Percentiles rank a stretch among this genome's conserved stretches.
Conservation (phyloP, 2,888 invertebrate genomes). For the Amphipoea oculea region DNA sequence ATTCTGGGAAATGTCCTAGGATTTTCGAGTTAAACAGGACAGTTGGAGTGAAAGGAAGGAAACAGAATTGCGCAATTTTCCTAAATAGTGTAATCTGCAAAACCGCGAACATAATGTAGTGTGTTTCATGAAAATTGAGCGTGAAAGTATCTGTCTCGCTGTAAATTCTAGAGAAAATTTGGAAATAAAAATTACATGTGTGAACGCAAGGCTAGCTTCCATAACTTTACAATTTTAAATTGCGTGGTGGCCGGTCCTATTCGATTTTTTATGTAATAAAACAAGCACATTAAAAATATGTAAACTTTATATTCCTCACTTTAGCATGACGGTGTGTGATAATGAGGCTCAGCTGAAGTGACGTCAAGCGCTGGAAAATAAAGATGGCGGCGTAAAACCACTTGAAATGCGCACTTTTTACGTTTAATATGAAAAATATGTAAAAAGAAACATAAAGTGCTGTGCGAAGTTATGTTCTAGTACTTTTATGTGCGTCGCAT, state of each 20-base stretch:
- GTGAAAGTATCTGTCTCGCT: background rate
- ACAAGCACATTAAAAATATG: slow-evolving; percentile 32
- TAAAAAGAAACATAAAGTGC: slow-evolving; percentile 50
- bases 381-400: slow-evolving; percentile 26
- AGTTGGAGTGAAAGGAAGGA: background rate
- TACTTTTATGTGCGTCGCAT: slow-evolving; percentile 37
- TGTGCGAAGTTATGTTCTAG: slow-evolving; percentile 42
- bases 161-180: background rate
- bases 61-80: background rate
- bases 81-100: background rate
- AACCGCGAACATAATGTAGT: background rate
- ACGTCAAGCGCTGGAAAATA: slow-evolving; percentile 25
- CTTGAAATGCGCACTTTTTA: slow-evolving; percentile 45
- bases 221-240: background rate
- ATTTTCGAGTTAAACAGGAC: background rate
- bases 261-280: background rate
- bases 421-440: slow-evolving; percentile 53
- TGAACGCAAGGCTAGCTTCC: background rate
- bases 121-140: slow-evolving; percentile 2
- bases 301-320: slow-evolving; percentile 29
- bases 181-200: background rate
- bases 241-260: background rate
- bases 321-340: slow-evolving; percentile 42
- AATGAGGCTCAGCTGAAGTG: slow-evolving; percentile 50
- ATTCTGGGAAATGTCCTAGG: too few species aligned